Base-by-base conservation (phyloP, 2,113 vertebrate genomes). In the Halcyon malimbica region DNA sequence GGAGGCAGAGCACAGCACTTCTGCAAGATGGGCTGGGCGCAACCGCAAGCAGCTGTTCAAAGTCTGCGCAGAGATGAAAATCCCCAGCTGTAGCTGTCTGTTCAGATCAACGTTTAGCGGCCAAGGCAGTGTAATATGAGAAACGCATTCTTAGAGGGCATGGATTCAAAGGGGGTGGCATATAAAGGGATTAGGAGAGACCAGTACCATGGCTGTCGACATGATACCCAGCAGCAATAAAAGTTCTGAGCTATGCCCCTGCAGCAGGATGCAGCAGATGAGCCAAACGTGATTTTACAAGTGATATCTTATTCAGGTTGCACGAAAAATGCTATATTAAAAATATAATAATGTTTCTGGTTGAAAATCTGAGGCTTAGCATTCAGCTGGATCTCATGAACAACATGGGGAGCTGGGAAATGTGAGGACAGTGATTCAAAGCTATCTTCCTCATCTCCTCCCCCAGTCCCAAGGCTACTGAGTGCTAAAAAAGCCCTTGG, bases 61-160 rank as follows among this genome's bases (percentile, higher is more conserved):
- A 87, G 77, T 75, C 86, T 70, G 64, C 42, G 64, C 71, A 42
- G 71, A 71, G 46, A 87, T 89, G 75, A 67, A 91, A 94, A 60
- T 83, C 65, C 51, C 59, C 93, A 95, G 74, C 88, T 90, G 88
- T 26, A 83, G 77, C 90, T 92, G 91, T 96, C 92, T 94, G 90
- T 96, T 91, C 95, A 68, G 73, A 87, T 48, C 44, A 88, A 70
- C 2, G 4, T 60, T 35, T 29, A 48, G 46, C 31, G 65, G 57
- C 37, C 68, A 73, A 83, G 63, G 54, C 63, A 41, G 69, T 76
- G 86, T 28, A 85, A 89, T 75, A 73, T 77, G 91, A 96, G 89
- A 95, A 95, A 84, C 46, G 11, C 39, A 26, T 94, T 88, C 90
- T 81, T 41, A 31, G 56, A 80, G 71, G 23, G 48, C 60, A 8